Conservation (phyloP, 2,888 invertebrate genomes). For the Ormia ochracea region DNA sequence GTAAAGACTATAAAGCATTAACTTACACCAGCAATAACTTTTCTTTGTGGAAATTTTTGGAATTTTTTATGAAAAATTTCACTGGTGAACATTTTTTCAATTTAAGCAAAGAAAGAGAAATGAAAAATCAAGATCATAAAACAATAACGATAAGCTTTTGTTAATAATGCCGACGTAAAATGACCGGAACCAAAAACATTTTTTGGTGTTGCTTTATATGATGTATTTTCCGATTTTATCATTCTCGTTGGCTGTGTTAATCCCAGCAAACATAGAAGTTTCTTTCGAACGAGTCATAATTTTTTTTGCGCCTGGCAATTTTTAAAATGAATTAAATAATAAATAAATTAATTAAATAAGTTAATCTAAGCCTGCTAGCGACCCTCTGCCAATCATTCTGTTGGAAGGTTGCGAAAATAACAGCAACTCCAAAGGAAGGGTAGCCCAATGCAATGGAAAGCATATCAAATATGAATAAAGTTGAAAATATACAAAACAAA, state of each 20-base stretch:
- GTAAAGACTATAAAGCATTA: neutral
- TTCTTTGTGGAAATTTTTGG: conserved; percentile 16
- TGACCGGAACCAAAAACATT: conserved; percentile 23
- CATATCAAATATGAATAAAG: no score
- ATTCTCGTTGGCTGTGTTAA: neutral
- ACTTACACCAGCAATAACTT: neutral
- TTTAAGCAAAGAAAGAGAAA: neutral
- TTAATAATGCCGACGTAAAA: conserved; percentile 27
- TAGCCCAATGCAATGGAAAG: no score
- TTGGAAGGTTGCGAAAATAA: no score
- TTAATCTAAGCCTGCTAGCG: no score
- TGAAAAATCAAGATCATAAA: neutral
- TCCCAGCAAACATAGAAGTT: neutral
- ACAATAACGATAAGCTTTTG: conserved; percentile 4
- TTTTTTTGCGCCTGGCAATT: no score
- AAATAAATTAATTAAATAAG: no score
- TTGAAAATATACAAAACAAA: no score
- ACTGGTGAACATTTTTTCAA: conserved; percentile 28
- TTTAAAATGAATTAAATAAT: no score
- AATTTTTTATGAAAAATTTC: conserved; percentile 17
- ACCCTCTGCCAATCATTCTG: no score
- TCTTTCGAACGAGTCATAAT: no score
- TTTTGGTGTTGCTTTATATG: conserved; percentile 23
- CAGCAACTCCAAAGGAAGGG: no score
- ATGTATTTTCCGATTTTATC: neutral